phyloP scores from a whole-genome alignment of 1,140 invertebrate species.

The Drosophila miranda region DNA sequence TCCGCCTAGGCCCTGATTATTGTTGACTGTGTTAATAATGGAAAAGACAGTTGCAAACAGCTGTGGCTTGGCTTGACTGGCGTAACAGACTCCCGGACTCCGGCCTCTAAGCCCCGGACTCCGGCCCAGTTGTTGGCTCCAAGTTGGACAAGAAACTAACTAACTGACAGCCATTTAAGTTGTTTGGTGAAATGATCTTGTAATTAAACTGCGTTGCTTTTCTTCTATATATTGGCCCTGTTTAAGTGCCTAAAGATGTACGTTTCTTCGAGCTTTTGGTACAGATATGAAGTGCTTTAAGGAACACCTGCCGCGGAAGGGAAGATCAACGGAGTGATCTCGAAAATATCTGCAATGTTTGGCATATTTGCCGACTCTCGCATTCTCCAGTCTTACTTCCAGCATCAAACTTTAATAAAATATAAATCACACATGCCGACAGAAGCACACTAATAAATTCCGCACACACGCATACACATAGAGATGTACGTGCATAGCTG shows the following conservation, averaged over 20 bases:
- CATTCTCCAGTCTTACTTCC: background rate
- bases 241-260: no score
- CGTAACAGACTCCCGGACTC: conserved; percentile 28
- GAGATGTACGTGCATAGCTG: no score
- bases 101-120: background rate
- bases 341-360: no score
- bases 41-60: conserved; percentile 72
- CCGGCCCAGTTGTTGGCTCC: conserved; percentile 9
- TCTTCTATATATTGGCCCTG: no score
- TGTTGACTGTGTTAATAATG: conserved; percentile 77
- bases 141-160: conserved; percentile 36
- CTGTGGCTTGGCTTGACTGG: conserved; percentile 52
- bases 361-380: background rate
- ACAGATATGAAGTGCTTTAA: no score
- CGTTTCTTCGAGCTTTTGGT: no score
- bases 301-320: no score
- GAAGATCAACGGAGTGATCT: no score
- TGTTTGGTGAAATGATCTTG: background rate
- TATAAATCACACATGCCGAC: conserved; percentile 10
- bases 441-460: conserved; percentile 14
- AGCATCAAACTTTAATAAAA: conserved; percentile 4
- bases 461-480: background rate
- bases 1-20: conserved; percentile 69
- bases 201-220: conserved; percentile 20
- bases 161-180: conserved; percentile 47